Evolutionary conservation across 2,888 invertebrate genomes (phyloP).

Genomic region (Zhuqinia jingwanae): DNA sequence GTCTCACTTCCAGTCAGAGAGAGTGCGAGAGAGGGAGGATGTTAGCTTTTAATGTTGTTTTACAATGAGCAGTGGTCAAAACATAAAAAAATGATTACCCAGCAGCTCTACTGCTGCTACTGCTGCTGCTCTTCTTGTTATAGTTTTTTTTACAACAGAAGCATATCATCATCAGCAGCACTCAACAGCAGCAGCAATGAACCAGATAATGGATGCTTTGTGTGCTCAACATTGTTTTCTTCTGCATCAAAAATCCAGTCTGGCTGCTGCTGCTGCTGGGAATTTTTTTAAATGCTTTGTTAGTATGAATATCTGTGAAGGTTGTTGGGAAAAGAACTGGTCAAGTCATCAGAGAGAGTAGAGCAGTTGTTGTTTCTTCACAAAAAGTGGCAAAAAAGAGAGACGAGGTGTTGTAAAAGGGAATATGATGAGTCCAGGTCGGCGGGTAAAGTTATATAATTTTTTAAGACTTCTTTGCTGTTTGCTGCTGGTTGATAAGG

Average conservation of each 20-base stretch:
- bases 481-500: too few species aligned
- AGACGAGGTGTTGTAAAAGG: conserved; percentile 25
- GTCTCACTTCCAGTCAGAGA: not conserved
- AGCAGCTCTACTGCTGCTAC: not conserved
- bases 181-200: conserved; percentile 31
- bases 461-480: too few species aligned
- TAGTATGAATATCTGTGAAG: not conserved
- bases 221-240: conserved; percentile 24
- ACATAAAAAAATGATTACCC: conserved; percentile 23
- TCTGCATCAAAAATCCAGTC: not conserved
- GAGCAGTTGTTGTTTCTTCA: conserved; percentile 29
- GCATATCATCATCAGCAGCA: conserved; percentile 7
- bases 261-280: not conserved
- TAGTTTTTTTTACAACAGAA: not conserved
- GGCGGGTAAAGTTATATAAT: not conserved
- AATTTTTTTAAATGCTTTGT: not conserved
- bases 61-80: conserved; percentile 64
- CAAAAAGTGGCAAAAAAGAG: conserved; percentile 10
- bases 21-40: conserved; percentile 38
- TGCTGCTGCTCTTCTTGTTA: too few species aligned
- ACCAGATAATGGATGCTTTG: conserved; percentile 48
- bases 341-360: not conserved
- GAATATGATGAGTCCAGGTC: conserved; percentile 30
- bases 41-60: conserved; percentile 61
- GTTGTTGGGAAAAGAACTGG: conserved; percentile 21